Conservation (phyloP, 2,888 invertebrate genomes). For the Leucoma salicis region DNA sequence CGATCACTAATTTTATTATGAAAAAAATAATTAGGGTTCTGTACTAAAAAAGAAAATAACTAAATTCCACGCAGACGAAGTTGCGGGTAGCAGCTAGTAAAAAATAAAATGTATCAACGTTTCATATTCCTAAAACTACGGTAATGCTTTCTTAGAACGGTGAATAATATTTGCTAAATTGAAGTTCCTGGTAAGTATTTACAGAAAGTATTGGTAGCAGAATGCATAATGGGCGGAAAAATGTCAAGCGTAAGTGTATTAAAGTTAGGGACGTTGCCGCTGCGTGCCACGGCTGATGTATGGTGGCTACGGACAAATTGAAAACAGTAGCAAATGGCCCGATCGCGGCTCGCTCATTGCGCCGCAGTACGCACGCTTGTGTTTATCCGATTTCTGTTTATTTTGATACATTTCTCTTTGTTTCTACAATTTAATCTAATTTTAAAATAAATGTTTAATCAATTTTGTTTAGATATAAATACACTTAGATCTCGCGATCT, state of each 20-base stretch:
- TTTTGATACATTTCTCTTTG: conserved; percentile 8
- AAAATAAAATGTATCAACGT: too few relatives aligned
- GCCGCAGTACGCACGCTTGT: conserved; percentile 45
- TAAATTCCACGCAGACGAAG: too few relatives aligned
- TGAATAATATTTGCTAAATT: conserved; percentile 36
- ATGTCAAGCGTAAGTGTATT: conserved; percentile 75
- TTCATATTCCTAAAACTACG: conserved; percentile 1
- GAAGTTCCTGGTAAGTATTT: conserved; percentile 55
- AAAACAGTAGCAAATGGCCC: conserved; percentile 74
- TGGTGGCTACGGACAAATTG: conserved; percentile 69
- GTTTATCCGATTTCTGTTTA: conserved; percentile 10
- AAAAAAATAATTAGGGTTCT: too few relatives aligned
- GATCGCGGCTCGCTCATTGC: conserved; percentile 49
- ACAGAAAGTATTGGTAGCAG: conserved; percentile 60
- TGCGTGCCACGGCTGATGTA: conserved; percentile 69
- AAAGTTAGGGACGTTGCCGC: conserved; percentile 61
- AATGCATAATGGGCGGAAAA: conserved; percentile 74
- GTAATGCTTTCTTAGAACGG: conserved; percentile 36
- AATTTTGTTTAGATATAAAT: too few relatives aligned
- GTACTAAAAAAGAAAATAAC: too few relatives aligned
- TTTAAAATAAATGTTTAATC: too few relatives aligned
- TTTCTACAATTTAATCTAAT: neutral
- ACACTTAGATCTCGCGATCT: too few relatives aligned
- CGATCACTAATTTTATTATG: too few relatives aligned
- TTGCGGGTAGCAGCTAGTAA: too few relatives aligned